phyloP scores from a whole-genome alignment of 2,797 vertebrate genomes.

The Ceryle rudis region DNA sequence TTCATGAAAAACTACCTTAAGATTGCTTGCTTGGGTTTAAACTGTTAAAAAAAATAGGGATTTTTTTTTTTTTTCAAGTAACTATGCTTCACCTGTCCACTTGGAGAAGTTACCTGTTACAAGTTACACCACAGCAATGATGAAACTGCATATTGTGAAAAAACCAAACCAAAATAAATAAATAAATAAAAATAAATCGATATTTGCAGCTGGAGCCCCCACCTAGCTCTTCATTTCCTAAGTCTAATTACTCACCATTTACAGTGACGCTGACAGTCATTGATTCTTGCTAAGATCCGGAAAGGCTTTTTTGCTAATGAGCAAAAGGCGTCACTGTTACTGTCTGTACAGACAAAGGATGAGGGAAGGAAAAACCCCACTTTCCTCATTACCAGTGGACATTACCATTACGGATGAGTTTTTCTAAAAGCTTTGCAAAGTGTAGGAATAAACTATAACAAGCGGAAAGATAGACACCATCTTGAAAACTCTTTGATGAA shows the following conservation, averaged over 20 bases:
- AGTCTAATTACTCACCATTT: slow-evolving; percentile 43
- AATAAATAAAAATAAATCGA: background rate
- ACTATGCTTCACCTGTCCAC: background rate
- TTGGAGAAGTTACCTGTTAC: background rate
- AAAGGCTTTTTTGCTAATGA: slow-evolving; percentile 56
- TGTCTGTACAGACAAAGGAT: background rate
- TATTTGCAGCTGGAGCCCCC: slow-evolving; percentile 19
- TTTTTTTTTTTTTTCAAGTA: background rate
- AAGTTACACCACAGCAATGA: background rate
- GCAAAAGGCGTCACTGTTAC: background rate
- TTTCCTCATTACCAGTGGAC: background rate
- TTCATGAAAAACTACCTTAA: background rate
- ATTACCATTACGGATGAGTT: background rate
- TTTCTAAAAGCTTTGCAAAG: background rate
- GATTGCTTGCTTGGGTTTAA: background rate
- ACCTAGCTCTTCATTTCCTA: slow-evolving; percentile 27
- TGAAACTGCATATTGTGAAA: background rate
- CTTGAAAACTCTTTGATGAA: background rate
- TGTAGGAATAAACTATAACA: background rate
- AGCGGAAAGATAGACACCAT: background rate
- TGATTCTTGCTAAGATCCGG: slow-evolving; percentile 55
- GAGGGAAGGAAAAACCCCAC: background rate
- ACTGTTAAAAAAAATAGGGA: background rate
- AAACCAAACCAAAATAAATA: too few species aligned
- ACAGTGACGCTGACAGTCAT: slow-evolving; percentile 2